phyloP scores from a whole-genome alignment of 1,140 invertebrate genomes.

The Drosophila parvula region DNA sequence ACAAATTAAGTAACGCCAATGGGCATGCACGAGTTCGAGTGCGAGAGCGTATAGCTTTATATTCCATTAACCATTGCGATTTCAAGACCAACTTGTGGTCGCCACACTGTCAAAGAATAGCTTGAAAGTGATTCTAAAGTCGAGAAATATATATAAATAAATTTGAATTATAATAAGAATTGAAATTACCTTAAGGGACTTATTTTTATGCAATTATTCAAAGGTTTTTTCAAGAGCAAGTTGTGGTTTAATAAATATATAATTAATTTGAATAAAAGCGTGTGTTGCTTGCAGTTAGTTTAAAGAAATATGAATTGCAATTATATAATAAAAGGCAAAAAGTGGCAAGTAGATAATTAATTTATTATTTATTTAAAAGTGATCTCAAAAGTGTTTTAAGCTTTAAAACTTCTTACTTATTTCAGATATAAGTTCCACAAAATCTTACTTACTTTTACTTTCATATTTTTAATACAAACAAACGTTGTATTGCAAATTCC shows the following conservation, averaged over 20 bases:
- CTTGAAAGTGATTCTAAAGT: background rate
- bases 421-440: background rate
- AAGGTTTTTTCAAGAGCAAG: background rate
- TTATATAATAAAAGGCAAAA: background rate
- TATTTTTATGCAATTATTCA: background rate
- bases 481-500: background rate
- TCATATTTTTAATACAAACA: background rate
- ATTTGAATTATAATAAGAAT: background rate
- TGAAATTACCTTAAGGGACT: background rate
- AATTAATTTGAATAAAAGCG: background rate
- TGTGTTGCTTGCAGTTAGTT: background rate
- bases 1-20: constrained; percentile 71
- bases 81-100: constrained; percentile 55
- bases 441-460: background rate
- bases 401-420: background rate
- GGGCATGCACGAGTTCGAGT: constrained; percentile 64
- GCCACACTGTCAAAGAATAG: background rate
- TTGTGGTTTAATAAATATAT: background rate
- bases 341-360: background rate
- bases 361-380: background rate
- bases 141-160: background rate
- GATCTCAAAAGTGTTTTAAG: background rate
- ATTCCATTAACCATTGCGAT: constrained; percentile 31
- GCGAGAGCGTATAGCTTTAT: constrained; percentile 19
- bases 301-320: background rate